Base-by-base conservation (phyloP, 2,113 vertebrate genomes). In the Pristiophorus japonicus region DNA sequence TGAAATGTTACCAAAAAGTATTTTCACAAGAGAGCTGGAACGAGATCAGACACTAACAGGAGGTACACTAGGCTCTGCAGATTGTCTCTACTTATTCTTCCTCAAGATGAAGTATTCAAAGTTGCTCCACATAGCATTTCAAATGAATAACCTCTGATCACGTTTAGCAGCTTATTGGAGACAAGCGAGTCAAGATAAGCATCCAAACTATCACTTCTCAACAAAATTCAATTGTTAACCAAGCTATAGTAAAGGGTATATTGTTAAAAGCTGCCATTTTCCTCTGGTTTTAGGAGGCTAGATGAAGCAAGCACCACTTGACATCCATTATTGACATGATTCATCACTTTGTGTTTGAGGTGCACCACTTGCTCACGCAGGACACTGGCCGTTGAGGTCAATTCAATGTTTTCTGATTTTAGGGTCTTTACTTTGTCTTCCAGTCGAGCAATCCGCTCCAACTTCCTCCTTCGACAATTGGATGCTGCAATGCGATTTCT, bases 401-500 rank as follows among this genome's bases (percentile, higher is more conserved):
- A 96, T 96, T 98, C 97, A 7, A 97, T 97, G 96, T 98, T 98
- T 96, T 98, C 97, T 18, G 97, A 97, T 96, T 98, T 98, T 12
- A 98, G 97, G 55, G 97, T 97, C 96, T 98, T 98, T 85, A 98
- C 98, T 95, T 98, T 98, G 96, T 98, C 97, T 96, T 98, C 98
- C 96, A 98, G 96, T 1, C 97, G 97, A 4, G 97, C 97, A 96
- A 98, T 98, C 91, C 98, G 96, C 96, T 98, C 98, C 96, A 98
- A 97, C 96, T 98, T 98, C 92, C 98, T 96, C 95, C 97, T 97
- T 34, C 98, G 97, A 96, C 98, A 98, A 96, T 98, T 98, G 95
- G 98, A 98, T 95, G 98, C 98, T 2, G 98, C 98, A 96, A 98
- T 98, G 95, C 98, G 97, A 95, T 98, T 98, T 92, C 98, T 96